Evolutionary conservation across 2,113 vertebrate genomes (phyloP), one percentile per base, ranked within the genome.

Genomic region (Melierax canorus): DNA sequence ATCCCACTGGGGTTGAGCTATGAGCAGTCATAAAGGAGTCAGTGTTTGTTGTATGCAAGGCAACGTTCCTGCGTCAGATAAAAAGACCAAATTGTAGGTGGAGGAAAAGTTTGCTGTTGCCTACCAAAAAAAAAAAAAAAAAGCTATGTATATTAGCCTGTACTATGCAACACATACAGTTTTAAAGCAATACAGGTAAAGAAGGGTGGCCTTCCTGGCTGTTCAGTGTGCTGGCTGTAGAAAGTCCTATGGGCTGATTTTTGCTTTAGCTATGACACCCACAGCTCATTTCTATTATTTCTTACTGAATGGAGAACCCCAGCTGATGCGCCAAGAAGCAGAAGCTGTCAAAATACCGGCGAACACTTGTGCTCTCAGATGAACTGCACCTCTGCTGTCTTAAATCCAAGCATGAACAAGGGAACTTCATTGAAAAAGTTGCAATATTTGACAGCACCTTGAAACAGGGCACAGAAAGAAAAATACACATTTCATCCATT

Each of bases 81-180:
- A 1, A 60, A 62, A 69, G n/a, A 69, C 6, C 20, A 79, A 69
- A 34, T 4, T 7, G 12, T 18, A 60, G 22, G 26, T 15, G 12
- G 45, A 83, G 18, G 68, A 20, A 60, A 64, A 66, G 38, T 30
- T 30, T 71, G 13, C 39, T 43, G 6, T 41, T 71, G 30, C 38
- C 62, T 69, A 69, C 13, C 5, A 17, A n/a, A 17, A 24, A 15
- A 59, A 24, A 11, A 22, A 15, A 24, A 12, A 29, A 29, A 66
- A 38, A 48, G 36, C 12, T 64, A 3, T 17, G 0, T 32, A 0
- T 41, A 12, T 45, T 11, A 36, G n/a, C 7, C 30, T 59, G 48
- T 15, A 15, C 6, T 32, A 4, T 15, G 6, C 6, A 14, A 69
- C 18, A 29, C 8, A 9, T 0, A 30, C 3, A 13, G 12, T 7